Percentiles rank a stretch among this genome's conserved stretches.
Conservation (phyloP, 2,113 vertebrate species). For the Vulpes lagopus region DNA sequence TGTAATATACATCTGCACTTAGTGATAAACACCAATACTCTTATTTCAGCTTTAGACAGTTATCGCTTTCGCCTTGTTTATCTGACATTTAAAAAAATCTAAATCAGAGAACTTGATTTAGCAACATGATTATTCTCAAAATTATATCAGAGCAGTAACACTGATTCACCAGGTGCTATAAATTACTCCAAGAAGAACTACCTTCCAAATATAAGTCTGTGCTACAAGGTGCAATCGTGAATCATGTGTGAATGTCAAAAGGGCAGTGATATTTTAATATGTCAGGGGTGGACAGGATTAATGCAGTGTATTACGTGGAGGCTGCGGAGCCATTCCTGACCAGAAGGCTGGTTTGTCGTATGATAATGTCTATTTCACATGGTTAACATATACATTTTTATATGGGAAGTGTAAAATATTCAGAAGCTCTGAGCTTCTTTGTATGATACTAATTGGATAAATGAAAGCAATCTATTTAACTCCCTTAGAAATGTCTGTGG, state of each 20-base stretch:
- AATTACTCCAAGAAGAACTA: not conserved
- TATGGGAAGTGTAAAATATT: not conserved
- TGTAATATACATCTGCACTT: not conserved
- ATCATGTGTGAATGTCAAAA: not conserved
- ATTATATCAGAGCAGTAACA: not conserved
- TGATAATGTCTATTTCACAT: not conserved
- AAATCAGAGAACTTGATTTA: not conserved
- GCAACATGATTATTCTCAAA: not conserved
- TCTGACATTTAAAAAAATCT: not conserved
- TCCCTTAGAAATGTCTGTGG: not conserved
- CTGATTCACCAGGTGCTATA: slow-evolving; percentile 6
- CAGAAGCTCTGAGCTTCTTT: not conserved
- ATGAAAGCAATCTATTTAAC: not conserved
- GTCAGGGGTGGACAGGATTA: not conserved
- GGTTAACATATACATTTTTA: not conserved
- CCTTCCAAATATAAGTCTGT: not conserved
- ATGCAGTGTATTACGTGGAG: not conserved
- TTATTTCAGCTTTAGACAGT: not conserved
- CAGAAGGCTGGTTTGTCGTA: not conserved
- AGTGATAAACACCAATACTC: not conserved
- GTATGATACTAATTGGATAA: not conserved
- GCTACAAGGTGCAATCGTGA: not conserved
- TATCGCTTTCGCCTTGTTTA: not conserved
- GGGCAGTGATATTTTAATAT: not conserved
- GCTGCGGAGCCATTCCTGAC: not conserved